These are phyloP conservation scores for Macheiramphus alcinus DNA, from an alignment of 2,113 vertebrate species.

Conservation along the genomic window DNA sequence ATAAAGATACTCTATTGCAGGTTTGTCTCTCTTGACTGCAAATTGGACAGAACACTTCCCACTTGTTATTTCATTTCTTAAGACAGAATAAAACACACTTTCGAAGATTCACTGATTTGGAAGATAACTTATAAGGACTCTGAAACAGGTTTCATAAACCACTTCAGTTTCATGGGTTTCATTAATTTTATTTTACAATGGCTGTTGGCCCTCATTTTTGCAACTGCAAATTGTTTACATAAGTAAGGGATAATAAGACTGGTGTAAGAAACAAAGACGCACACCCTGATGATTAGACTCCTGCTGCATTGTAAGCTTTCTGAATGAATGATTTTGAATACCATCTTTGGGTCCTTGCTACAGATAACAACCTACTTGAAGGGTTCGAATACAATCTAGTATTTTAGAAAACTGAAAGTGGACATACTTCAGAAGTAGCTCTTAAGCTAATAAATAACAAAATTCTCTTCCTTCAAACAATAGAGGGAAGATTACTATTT, in stretches of 20 bases:
- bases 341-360: not conserved
- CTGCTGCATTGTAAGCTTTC: not conserved
- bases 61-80: not conserved
- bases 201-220: not conserved
- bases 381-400: not conserved
- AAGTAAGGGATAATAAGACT: not conserved
- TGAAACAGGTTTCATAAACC: not conserved
- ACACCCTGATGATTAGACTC: not conserved
- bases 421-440: not conserved
- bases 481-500: not conserved
- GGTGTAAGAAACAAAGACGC: not conserved
- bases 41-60: not conserved
- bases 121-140: not conserved
- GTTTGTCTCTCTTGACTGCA: not conserved
- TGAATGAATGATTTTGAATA: not conserved
- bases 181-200: not conserved
- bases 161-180: not conserved
- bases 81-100: not conserved
- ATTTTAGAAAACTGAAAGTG: not conserved
- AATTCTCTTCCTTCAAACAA: not conserved
- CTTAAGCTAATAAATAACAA: not conserved
- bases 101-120: not conserved
- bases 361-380: not conserved
- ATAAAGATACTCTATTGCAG: not conserved
- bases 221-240: not conserved